A percentile compares a stretch with the other conserved stretches of the same genome.
These are phyloP conservation scores for Tenthredo mesomela DNA, from an alignment of 2,888 invertebrate species.

Conservation along the genomic window DNA sequence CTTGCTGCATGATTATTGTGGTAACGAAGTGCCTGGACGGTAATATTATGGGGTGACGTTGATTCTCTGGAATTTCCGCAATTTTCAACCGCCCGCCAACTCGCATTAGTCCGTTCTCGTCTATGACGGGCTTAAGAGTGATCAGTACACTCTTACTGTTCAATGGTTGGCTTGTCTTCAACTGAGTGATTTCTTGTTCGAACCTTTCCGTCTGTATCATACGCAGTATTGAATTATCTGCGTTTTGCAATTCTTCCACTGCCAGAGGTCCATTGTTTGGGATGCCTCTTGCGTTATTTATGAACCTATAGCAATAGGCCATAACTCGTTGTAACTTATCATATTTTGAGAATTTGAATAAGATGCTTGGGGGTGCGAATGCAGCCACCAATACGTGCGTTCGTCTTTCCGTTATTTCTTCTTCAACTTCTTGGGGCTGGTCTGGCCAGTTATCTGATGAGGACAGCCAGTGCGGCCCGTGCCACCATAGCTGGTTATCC, in stretches of 20 bases:
- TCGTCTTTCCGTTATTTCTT: background rate
- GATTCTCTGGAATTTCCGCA: conserved; percentile 50
- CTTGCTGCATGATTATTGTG: background rate
- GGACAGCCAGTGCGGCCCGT: conserved; percentile 56
- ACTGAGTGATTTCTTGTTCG: conserved; percentile 33
- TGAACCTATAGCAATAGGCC: no score
- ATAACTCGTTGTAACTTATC: conserved; percentile 41
- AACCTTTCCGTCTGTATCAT: background rate
- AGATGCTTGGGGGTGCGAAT: no score
- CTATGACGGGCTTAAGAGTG: conserved; percentile 54
- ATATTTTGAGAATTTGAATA: background rate
- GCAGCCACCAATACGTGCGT: no score
- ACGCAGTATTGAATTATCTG: no score
- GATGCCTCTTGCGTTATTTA: no score
- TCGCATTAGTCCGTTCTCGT: conserved; percentile 54
- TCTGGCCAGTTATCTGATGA: conserved; percentile 16
- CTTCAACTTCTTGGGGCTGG: conserved; percentile 19
- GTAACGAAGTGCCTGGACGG: background rate
- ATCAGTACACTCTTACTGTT: conserved; percentile 47
- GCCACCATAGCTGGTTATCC: conserved; percentile 53
- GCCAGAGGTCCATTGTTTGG: no score
- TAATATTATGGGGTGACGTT: conserved; percentile 56
- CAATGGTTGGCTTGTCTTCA: background rate
- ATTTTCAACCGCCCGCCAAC: conserved; percentile 56
- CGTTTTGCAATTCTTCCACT: no score